Conservation (phyloP, 2,888 invertebrate species). For the Dryocosmus kuriphilus region DNA sequence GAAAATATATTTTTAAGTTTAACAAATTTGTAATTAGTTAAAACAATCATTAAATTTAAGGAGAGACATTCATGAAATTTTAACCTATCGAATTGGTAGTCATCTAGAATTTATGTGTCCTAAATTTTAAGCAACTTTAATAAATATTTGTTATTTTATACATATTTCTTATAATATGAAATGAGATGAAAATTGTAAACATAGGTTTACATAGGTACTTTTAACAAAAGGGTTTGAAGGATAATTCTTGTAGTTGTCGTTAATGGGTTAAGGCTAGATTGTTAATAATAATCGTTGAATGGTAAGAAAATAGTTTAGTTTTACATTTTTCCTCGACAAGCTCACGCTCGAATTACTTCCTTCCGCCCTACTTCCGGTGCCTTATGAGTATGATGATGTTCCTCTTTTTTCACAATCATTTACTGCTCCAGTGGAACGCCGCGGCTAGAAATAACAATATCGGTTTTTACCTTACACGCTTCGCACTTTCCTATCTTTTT, state of each 20-base stretch:
- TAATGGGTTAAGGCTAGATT: slow-evolving; percentile 3
- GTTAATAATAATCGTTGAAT: neutral
- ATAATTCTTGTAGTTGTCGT: neutral
- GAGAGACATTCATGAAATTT: too few species aligned
- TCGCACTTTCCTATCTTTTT: slow-evolving; percentile 43
- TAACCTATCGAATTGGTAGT: too few species aligned
- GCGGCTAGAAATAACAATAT: slow-evolving; percentile 68
- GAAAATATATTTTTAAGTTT: too few species aligned
- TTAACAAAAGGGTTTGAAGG: too few species aligned
- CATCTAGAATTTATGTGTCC: too few species aligned
- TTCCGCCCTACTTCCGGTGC: slow-evolving; percentile 62
- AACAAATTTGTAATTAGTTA: too few species aligned
- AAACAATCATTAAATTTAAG: too few species aligned
- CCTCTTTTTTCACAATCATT: slow-evolving; percentile 53
- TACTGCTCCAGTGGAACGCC: slow-evolving; percentile 55
- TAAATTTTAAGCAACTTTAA: too few species aligned
- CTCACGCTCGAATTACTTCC: slow-evolving; percentile 57
- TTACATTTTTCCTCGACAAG: slow-evolving; percentile 4
- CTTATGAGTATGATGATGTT: slow-evolving; percentile 46
- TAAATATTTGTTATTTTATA: too few species aligned
- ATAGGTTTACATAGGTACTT: too few species aligned
- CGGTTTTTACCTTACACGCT: slow-evolving; percentile 61
- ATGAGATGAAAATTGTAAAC: too few species aligned
- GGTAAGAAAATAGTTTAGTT: slow-evolving; percentile 18
- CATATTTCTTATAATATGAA: too few species aligned